phyloP scores from a whole-genome alignment of 2,888 invertebrate genomes.

The Panopea generosa region DNA sequence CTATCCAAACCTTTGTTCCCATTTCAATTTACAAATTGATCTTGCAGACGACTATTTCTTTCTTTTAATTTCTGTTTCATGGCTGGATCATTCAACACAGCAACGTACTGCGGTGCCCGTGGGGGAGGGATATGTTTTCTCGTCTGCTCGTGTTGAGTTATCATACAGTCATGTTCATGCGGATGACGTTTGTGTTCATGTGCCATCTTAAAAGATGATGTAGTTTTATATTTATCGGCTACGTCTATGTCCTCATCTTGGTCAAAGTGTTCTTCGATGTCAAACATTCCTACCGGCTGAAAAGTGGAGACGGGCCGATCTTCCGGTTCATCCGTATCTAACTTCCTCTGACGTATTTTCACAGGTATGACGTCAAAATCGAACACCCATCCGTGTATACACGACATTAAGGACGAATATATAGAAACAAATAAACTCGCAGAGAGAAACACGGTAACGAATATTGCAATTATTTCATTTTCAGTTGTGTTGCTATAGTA shows the following conservation, averaged over 20 bases:
- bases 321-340: not conserved
- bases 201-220: slow-evolving; percentile 38
- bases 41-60: slow-evolving; percentile 53
- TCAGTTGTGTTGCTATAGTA: slow-evolving; percentile 36
- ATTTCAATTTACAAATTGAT: slow-evolving; percentile 12
- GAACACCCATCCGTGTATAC: slow-evolving; percentile 59
- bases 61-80: slow-evolving; percentile 60
- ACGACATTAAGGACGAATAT: slow-evolving; percentile 53
- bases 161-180: slow-evolving; percentile 29
- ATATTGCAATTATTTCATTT: slow-evolving; percentile 43
- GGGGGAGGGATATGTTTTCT: slow-evolving; percentile 29
- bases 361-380: slow-evolving; percentile 44
- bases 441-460: slow-evolving; percentile 44
- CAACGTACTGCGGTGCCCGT: slow-evolving; percentile 53
- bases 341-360: slow-evolving; percentile 18
- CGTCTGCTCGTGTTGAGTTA: slow-evolving; percentile 12
- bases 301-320: slow-evolving; percentile 37
- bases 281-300: slow-evolving; percentile 43
- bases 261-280: slow-evolving; percentile 41
- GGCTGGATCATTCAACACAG: slow-evolving; percentile 59
- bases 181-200: slow-evolving; percentile 11
- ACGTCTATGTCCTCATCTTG: slow-evolving; percentile 20
- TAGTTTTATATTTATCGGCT: slow-evolving; percentile 20
- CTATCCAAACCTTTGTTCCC: slow-evolving; percentile 8
- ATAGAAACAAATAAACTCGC: slow-evolving; percentile 29